Percentiles rank a stretch among this genome's conserved stretches.
Conservation (phyloP, 2,888 invertebrate genomes). For the Rhabditoides inermis region DNA sequence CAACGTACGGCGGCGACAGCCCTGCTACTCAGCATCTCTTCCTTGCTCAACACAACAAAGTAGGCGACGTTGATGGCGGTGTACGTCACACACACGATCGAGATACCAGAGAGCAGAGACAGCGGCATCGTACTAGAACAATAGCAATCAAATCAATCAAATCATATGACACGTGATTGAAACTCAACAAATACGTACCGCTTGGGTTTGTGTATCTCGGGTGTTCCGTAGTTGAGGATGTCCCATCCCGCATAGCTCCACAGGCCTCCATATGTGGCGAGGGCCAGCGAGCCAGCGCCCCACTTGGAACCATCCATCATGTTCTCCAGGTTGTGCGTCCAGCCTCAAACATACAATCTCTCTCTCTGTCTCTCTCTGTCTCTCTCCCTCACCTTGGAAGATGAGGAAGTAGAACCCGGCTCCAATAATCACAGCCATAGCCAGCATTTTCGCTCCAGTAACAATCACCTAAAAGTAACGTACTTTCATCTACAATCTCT, state of each 20-base stretch:
- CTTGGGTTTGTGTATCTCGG: conserved; percentile 34
- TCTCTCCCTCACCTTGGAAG: conserved; percentile 18
- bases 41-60: conserved; percentile 31
- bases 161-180: conserved; percentile 1
- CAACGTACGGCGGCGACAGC: conserved; percentile 31
- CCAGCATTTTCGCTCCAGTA: conserved; percentile 33
- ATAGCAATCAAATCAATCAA: no score
- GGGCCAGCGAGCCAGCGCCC: conserved; percentile 17
- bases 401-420: conserved; percentile 32
- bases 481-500: background rate
- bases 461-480: conserved; percentile 11
- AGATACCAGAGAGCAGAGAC: conserved; percentile 29
- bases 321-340: conserved; percentile 18
- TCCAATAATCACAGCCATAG: conserved; percentile 26
- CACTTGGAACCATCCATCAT: conserved; percentile 19
- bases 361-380: no score
- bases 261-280: conserved; percentile 32
- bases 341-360: conserved; percentile 7
- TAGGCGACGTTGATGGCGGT: conserved; percentile 34
- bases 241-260: conserved; percentile 42
- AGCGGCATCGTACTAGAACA: conserved; percentile 35
- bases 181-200: conserved; percentile 11
- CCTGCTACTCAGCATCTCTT: conserved; percentile 24
- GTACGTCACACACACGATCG: conserved; percentile 24
- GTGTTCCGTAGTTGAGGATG: conserved; percentile 43